phyloP scores from a whole-genome alignment of 2,113 vertebrate genomes.

The Cryptoleucopteryx plumbea region DNA sequence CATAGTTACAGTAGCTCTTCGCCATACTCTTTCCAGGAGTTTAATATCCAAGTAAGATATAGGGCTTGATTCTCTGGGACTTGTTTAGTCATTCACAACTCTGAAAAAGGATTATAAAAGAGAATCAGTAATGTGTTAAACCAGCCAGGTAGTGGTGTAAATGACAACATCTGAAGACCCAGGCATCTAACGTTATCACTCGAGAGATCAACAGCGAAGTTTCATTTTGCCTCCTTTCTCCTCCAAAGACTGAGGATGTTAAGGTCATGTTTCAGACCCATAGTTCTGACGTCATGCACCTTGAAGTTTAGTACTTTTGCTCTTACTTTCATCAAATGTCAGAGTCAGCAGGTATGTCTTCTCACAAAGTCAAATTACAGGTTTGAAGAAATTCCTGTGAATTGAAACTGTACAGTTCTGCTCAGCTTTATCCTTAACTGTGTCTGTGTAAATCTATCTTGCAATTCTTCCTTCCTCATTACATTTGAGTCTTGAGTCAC shows the following conservation, averaged over 20 bases:
- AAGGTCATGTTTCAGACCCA: background rate
- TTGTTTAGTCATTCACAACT: background rate
- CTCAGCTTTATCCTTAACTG: background rate
- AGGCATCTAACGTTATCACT: accelerated
- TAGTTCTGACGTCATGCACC: background rate
- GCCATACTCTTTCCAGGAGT: background rate
- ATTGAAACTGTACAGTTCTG: background rate
- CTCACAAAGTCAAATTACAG: constrained; percentile 28
- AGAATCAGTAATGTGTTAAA: constrained; percentile 1
- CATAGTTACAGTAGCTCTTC: background rate
- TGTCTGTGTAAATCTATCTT: constrained; percentile 8
- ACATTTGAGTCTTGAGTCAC: constrained; percentile 48
- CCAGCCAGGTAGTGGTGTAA: background rate
- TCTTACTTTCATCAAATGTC: background rate
- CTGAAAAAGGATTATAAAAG: background rate
- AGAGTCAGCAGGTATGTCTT: background rate
- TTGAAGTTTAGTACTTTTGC: background rate
- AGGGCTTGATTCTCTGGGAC: background rate
- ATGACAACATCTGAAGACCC: background rate
- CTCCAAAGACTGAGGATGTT: background rate
- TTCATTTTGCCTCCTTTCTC: background rate
- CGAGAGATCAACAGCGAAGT: background rate
- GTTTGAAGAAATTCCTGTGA: constrained; percentile 12
- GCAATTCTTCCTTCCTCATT: constrained; percentile 34
- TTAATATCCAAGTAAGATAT: background rate